These are phyloP conservation scores for Cladopsammia gracilis DNA, from an alignment of 64 coral and sea anemone genomes.

Conservation along the genomic window DNA sequence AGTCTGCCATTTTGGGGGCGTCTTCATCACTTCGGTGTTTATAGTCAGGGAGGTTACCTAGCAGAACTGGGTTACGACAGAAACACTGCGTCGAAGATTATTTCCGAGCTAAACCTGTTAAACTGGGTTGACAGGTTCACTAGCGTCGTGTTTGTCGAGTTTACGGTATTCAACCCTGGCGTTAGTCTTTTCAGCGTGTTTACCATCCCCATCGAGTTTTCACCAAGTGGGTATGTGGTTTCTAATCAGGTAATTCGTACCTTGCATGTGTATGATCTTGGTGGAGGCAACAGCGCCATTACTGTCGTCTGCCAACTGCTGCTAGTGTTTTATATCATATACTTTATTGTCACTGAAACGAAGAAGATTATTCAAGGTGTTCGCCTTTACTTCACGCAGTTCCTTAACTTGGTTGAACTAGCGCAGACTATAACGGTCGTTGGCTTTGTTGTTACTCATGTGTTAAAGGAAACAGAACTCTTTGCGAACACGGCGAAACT, in stretches of 20 bases:
- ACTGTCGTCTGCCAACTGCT: slow-evolving; percentile 42
- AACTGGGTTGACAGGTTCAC: slow-evolving; percentile 48
- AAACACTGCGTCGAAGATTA: slow-evolving; percentile 1
- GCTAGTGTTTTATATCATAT: slow-evolving; percentile 33
- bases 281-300: slow-evolving; percentile 11
- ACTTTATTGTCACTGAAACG: slow-evolving; percentile 23
- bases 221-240: slow-evolving; percentile 25
- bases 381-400: neutral
- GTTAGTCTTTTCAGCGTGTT: slow-evolving; percentile 37
- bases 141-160: slow-evolving; percentile 27
- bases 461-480: slow-evolving; percentile 26
- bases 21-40: neutral
- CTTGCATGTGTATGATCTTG: slow-evolving; percentile 35
- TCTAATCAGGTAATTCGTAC: slow-evolving; percentile 22
- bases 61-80: slow-evolving; percentile 23
- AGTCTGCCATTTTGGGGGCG: slow-evolving; percentile 10
- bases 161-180: slow-evolving; percentile 23
- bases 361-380: neutral
- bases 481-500: neutral
- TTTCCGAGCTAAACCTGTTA: slow-evolving; percentile 5
- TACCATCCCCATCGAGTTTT: slow-evolving; percentile 30
- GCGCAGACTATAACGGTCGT: slow-evolving; percentile 10
- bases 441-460: slow-evolving; percentile 11
- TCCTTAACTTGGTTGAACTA: slow-evolving; percentile 55
- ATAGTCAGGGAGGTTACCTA: slow-evolving; percentile 34